Conservation (phyloP, 2,113 vertebrate species). For the Tetrao urogallus region DNA sequence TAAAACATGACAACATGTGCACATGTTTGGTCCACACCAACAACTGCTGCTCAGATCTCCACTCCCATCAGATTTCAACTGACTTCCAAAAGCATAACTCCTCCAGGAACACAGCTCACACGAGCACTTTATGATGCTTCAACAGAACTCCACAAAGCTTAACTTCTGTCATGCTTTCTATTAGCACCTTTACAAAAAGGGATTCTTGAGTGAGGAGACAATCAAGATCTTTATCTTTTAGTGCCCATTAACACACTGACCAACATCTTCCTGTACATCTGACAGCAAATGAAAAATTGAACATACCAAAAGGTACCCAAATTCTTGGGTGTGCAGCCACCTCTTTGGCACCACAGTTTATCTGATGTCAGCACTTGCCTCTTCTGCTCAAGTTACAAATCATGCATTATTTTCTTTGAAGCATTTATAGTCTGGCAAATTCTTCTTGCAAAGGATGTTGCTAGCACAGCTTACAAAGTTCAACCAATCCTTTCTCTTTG, state of each 20-base stretch:
- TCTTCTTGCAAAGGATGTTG: not conserved
- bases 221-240: not conserved
- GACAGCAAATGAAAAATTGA: not conserved
- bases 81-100: not conserved
- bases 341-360: not conserved
- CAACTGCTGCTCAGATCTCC: not conserved
- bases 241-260: not conserved
- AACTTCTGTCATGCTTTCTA: not conserved
- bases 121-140: not conserved
- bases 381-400: not conserved
- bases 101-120: not conserved
- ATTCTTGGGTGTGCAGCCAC: not conserved
- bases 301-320: not conserved
- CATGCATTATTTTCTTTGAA: not conserved
- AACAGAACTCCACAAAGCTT: not conserved
- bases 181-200: not conserved
- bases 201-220: not conserved
- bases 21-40: not conserved
- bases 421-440: not conserved
- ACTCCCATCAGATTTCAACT: not conserved
- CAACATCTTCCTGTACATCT: not conserved
- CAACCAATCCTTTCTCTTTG: not conserved
- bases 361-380: not conserved
- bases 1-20: not conserved
- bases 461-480: not conserved